A percentile compares a stretch with the other conserved stretches of the same genome.
Conservation (phyloP, 1,140 invertebrate species). For the Chymomyza costata region DNA sequence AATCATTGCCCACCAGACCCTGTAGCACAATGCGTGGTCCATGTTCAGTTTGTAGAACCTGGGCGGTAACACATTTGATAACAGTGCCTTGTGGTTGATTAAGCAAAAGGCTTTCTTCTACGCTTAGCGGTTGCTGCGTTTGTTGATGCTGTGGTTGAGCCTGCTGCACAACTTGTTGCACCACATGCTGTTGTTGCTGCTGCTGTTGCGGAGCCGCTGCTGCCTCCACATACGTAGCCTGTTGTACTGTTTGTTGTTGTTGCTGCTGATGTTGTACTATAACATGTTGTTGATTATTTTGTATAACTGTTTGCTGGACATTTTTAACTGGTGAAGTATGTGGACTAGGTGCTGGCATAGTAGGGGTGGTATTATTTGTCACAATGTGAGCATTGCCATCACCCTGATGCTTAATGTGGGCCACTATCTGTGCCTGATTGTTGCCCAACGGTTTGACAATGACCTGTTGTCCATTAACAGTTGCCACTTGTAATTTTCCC, state of each 20-base stretch:
- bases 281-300: conserved; percentile 53
- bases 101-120: conserved; percentile 83
- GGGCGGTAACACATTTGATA: conserved; percentile 89
- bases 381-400: conserved; percentile 73
- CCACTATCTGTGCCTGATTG: conserved; percentile 83
- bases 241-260: conserved; percentile 30
- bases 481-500: conserved; percentile 88
- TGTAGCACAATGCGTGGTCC: conserved; percentile 90
- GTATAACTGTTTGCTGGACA: conserved; percentile 33
- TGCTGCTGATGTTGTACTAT: conserved; percentile 35
- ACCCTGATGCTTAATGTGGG: conserved; percentile 78
- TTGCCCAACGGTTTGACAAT: conserved; percentile 84
- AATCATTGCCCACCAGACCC: conserved; percentile 86
- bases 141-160: conserved; percentile 26
- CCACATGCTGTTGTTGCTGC: background rate
- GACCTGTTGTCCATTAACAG: conserved; percentile 89
- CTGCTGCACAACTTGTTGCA: conserved; percentile 12
- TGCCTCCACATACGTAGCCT: conserved; percentile 32
- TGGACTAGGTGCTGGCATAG: conserved; percentile 38
- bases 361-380: conserved; percentile 50
- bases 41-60: conserved; percentile 87
- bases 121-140: conserved; percentile 75
- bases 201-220: conserved; percentile 24
- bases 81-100: conserved; percentile 89
- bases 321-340: conserved; percentile 50